phyloP scores from a whole-genome alignment of 1,140 invertebrate genomes.

The Drosophila cardini region DNA sequence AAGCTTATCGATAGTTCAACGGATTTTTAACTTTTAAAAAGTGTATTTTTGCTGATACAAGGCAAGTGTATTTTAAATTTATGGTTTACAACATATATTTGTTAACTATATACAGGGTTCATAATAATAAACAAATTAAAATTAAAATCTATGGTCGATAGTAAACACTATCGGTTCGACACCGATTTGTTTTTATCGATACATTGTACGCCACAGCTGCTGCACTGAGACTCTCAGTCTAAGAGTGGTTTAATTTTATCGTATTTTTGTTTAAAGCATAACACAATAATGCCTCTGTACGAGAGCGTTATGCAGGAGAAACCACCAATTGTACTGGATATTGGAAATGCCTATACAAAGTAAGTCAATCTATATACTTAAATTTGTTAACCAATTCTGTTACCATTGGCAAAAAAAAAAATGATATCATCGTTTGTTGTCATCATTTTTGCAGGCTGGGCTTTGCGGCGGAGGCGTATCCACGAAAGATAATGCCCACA shows the following conservation, averaged over 20 bases:
- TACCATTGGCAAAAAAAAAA: conserved; percentile 10
- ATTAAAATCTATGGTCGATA: too few relatives aligned
- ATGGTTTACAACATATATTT: too few relatives aligned
- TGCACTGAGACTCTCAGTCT: neutral
- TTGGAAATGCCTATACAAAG: conserved; percentile 97
- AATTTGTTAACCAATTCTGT: neutral
- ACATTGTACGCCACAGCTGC: too few relatives aligned
- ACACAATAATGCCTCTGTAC: conserved; percentile 88
- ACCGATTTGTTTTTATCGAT: too few relatives aligned
- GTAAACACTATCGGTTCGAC: too few relatives aligned
- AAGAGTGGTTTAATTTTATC: neutral
- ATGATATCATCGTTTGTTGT: conserved; percentile 70
- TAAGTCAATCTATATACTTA: conserved; percentile 85
- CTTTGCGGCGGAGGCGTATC: conserved; percentile 94
- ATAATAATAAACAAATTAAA: too few relatives aligned
- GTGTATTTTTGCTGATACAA: too few relatives aligned
- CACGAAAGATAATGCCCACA: conserved; percentile 94
- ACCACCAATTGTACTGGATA: conserved; percentile 94
- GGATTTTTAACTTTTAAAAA: too few relatives aligned
- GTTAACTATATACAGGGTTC: too few relatives aligned
- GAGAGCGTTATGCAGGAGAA: conserved; percentile 94
- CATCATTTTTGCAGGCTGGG: conserved; percentile 90
- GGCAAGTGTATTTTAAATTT: too few relatives aligned
- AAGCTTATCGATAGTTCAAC: too few relatives aligned
- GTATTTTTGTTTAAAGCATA: neutral